phyloP scores from a whole-genome alignment of 2,113 vertebrate species.

The Cebidichthys violaceus region DNA sequence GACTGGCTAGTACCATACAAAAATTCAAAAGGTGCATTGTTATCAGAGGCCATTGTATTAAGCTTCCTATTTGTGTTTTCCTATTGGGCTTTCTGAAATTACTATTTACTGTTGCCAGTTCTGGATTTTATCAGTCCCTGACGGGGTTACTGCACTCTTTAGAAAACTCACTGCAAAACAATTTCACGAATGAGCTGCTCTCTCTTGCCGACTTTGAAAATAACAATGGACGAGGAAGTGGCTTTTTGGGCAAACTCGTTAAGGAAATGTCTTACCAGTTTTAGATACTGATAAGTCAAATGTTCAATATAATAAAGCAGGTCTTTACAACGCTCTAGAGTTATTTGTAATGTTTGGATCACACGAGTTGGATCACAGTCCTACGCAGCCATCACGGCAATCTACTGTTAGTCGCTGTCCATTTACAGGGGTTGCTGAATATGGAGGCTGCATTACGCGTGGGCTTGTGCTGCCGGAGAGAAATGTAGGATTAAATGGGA shows the following conservation, averaged over 20 bases:
- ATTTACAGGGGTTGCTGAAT: too few species aligned
- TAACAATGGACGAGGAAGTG: slow-evolving; percentile 14
- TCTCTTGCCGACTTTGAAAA: slow-evolving; percentile 10
- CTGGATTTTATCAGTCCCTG: slow-evolving; percentile 14
- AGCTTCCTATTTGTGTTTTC: slow-evolving; percentile 28
- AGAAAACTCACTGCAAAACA: slow-evolving; percentile 17
- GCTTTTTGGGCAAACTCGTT: background rate
- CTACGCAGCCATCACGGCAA: too few species aligned
- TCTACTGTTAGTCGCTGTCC: too few species aligned
- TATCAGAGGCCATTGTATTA: slow-evolving; percentile 24
- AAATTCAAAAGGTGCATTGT: slow-evolving; percentile 15
- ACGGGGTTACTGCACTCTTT: slow-evolving; percentile 4
- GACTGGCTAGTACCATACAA: background rate
- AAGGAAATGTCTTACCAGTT: background rate
- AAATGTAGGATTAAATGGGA: background rate
- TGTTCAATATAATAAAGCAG: background rate
- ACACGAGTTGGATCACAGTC: too few species aligned
- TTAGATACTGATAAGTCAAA: background rate
- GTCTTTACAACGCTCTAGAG: too few species aligned
- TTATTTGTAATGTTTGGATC: too few species aligned
- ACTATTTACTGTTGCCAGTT: slow-evolving; percentile 24
- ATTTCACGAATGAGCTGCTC: background rate
- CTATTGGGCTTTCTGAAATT: slow-evolving; percentile 33
- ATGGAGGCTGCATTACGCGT: too few species aligned
- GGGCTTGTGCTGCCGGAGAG: background rate